Evolutionary conservation across 2,113 vertebrate species (phyloP).

Genomic region (Neomonachus schauinslandi): DNA sequence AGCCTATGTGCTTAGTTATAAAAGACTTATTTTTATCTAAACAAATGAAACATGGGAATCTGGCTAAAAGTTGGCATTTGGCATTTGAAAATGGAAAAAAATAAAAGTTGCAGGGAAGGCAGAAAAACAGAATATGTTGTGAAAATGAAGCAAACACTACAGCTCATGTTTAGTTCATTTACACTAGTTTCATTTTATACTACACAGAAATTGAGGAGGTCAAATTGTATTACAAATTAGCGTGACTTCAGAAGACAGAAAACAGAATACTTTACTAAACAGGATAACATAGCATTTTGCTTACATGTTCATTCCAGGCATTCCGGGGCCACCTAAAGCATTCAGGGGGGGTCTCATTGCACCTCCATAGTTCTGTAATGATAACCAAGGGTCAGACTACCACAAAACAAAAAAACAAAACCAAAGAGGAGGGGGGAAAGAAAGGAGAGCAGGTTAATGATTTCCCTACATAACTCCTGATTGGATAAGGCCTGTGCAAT

Average conservation of each 20-base stretch:
- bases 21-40: neutral
- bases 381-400: slow-evolving; percentile 93
- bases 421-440: slow-evolving; percentile 90
- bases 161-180: neutral
- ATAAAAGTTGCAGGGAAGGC: neutral
- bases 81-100: slow-evolving; percentile 46
- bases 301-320: slow-evolving; percentile 99
- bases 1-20: neutral
- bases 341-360: slow-evolving; percentile 99
- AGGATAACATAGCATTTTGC: slow-evolving; percentile 78
- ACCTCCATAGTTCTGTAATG: slow-evolving; percentile 96
- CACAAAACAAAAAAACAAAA: slow-evolving; percentile 92
- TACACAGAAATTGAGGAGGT: neutral
- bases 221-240: slow-evolving; percentile 1
- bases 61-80: neutral
- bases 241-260: slow-evolving; percentile 36
- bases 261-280: slow-evolving; percentile 47
- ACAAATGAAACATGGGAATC: neutral
- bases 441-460: slow-evolving; percentile 92
- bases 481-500: slow-evolving; percentile 85
- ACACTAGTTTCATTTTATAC: neutral
- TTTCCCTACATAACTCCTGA: slow-evolving; percentile 81
- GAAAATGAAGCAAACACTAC: slow-evolving; percentile 27
- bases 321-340: slow-evolving; percentile 97
- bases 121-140: slow-evolving; percentile 15